Conservation (phyloP, 2,113 vertebrate genomes). For the Psittacus erithacus region DNA sequence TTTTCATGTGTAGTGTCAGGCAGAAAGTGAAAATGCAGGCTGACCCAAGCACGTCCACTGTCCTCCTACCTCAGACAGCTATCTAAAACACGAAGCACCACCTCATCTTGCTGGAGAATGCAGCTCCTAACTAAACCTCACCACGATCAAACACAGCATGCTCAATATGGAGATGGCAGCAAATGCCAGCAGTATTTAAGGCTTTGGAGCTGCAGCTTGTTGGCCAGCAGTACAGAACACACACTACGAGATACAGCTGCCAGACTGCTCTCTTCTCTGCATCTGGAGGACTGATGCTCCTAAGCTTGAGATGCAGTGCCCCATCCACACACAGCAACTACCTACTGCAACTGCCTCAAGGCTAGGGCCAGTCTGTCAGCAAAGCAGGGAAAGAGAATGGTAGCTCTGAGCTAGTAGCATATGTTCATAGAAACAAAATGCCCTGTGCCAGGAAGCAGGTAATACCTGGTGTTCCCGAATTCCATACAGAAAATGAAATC, state of each 20-base stretch:
- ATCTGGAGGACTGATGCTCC: background rate
- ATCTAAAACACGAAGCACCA: background rate
- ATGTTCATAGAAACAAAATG: fast-evolving
- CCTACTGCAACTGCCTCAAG: background rate
- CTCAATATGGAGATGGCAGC: fast-evolving
- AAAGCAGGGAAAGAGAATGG: background rate
- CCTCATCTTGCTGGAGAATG: background rate
- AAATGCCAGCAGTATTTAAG: background rate
- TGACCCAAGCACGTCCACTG: fast-evolving
- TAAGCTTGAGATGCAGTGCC: background rate
- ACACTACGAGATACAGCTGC: background rate
- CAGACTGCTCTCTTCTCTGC: background rate
- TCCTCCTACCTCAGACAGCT: background rate
- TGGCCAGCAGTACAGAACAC: background rate
- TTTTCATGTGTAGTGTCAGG: background rate
- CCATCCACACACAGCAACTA: background rate
- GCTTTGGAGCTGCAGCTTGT: background rate
- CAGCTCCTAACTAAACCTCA: background rate
- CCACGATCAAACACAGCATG: fast-evolving
- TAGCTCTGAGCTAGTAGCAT: background rate
- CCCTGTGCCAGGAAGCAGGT: background rate
- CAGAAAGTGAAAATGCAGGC: background rate
- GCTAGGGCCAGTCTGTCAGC: background rate
- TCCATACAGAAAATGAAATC: background rate
- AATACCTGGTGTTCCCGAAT: background rate